phyloP scores from a whole-genome alignment of 2,888 invertebrate species.

The Lepidochitona cinerea region DNA sequence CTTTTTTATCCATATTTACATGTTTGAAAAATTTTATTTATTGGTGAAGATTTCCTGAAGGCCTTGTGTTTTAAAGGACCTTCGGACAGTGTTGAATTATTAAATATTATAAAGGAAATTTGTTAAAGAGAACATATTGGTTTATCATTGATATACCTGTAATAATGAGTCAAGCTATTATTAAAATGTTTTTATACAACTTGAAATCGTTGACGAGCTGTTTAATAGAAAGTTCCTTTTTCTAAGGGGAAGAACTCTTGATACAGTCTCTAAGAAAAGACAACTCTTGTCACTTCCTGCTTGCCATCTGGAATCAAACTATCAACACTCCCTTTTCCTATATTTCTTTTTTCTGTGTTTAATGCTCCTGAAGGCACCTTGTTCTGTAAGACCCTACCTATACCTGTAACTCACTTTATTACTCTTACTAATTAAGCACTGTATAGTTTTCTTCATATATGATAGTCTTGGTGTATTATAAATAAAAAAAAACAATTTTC shows the following conservation, averaged over 20 bases:
- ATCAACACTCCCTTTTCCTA: no score
- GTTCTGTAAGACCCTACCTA: no score
- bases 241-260: no score
- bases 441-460: not conserved
- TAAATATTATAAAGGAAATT: constrained; percentile 8
- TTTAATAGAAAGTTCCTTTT: no score
- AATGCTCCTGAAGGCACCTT: no score
- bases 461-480: not conserved
- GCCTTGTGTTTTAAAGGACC: constrained; percentile 1
- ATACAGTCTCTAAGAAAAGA: no score
- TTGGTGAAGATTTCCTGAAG: constrained; percentile 17
- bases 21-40: constrained; percentile 29
- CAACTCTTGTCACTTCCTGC: no score
- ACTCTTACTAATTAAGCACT: not conserved
- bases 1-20: constrained; percentile 25
- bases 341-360: no score
- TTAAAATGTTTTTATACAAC: not conserved
- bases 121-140: constrained; percentile 6
- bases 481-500: no score
- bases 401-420: no score
- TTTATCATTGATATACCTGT: constrained; percentile 4
- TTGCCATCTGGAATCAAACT: no score
- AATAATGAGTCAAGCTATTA: not conserved
- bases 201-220: not conserved
- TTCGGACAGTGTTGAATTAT: constrained; percentile 15